Evolutionary conservation across 1,140 invertebrate species (phyloP).

Genomic region (Caerostris darwini): DNA sequence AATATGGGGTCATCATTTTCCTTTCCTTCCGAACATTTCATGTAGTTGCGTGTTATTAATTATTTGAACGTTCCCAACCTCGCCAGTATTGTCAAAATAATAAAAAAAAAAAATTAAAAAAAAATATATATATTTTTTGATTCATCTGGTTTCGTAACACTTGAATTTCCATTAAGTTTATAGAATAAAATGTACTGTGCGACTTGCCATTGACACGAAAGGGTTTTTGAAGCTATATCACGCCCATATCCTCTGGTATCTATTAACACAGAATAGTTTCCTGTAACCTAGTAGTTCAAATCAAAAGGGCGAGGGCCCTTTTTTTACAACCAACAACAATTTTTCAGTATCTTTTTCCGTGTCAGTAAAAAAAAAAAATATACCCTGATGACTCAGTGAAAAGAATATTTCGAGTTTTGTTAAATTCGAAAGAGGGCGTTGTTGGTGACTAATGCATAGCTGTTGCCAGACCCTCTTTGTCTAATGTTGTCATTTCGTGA

Average conservation of each 20-base stretch:
- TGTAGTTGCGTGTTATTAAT: background rate
- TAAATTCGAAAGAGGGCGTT: constrained; percentile 64
- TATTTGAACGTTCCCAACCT: background rate
- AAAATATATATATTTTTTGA: background rate
- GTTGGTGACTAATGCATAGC: constrained; percentile 50
- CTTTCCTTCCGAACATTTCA: background rate
- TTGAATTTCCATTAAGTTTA: constrained; percentile 11
- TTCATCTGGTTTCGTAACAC: background rate
- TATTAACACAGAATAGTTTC: constrained; percentile 72
- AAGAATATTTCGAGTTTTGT: constrained; percentile 60
- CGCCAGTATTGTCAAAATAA: background rate
- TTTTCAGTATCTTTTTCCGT: constrained; percentile 41
- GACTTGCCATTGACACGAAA: constrained; percentile 67
- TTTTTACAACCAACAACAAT: constrained; percentile 43
- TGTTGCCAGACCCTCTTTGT: constrained; percentile 72
- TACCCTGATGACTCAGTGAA: constrained; percentile 63
- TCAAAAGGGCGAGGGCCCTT: constrained; percentile 39
- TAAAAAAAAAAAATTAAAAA: no score
- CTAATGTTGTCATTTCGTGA: constrained; percentile 65
- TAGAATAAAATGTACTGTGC: background rate
- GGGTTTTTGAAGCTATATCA: constrained; percentile 48
- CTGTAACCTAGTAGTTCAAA: constrained; percentile 60
- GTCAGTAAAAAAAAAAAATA: constrained; percentile 55
- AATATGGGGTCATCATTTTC: background rate
- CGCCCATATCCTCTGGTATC: constrained; percentile 63